Percentiles rank a stretch among this genome's conserved stretches.
phyloP scores from a whole-genome alignment of 2,888 invertebrate genomes.

The Pachymerium ferrugineum region DNA sequence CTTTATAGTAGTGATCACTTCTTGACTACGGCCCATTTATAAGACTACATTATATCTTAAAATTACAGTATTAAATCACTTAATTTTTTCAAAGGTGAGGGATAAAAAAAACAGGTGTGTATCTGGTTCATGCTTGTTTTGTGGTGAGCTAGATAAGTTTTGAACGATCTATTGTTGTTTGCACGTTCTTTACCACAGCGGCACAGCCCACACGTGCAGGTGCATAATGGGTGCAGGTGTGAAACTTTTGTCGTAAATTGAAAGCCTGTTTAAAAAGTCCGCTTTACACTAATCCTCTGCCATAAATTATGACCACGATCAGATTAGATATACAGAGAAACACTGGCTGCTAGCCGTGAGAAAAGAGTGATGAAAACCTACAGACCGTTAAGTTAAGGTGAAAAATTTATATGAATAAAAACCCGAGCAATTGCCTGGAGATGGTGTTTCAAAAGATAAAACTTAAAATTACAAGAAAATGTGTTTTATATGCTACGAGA shows the following conservation, averaged over 20 bases:
- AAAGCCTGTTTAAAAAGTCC: neutral
- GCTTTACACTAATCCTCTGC: neutral
- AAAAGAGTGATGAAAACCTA: neutral
- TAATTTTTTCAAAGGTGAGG: neutral
- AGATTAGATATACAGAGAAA: constrained; percentile 3
- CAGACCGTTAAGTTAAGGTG: constrained; percentile 4
- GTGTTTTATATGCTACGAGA: too few relatives aligned
- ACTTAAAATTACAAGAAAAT: too few relatives aligned
- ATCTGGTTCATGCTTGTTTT: neutral
- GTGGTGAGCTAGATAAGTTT: neutral
- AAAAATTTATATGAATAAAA: too few relatives aligned
- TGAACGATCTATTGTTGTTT: neutral
- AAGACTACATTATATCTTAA: too few relatives aligned
- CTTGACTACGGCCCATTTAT: too few relatives aligned
- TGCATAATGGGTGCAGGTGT: constrained; percentile 18
- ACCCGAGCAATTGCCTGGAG: too few relatives aligned
- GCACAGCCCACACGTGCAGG: constrained; percentile 21
- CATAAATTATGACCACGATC: constrained; percentile 6
- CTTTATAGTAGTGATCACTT: too few relatives aligned
- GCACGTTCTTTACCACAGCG: constrained; percentile 1
- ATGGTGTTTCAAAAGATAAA: too few relatives aligned
- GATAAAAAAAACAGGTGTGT: neutral
- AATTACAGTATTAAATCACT: too few relatives aligned
- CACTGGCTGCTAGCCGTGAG: neutral
- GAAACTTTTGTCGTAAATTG: constrained; percentile 18